A percentile compares a stretch with the other conserved stretches of the same genome.
Conservation (phyloP, 2,797 vertebrate genomes). For the Mycteria americana region DNA sequence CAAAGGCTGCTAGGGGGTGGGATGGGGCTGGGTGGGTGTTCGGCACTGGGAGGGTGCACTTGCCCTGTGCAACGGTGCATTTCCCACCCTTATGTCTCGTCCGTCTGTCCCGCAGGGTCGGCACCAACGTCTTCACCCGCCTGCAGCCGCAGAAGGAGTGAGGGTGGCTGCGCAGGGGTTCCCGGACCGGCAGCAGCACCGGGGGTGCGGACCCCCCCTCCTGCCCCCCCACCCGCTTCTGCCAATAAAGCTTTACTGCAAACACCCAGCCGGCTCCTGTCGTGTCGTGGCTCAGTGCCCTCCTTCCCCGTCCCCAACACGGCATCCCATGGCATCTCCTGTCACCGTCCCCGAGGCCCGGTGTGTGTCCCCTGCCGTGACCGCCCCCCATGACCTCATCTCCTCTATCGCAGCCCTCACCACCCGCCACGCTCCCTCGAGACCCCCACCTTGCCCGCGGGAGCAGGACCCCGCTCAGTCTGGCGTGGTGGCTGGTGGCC, state of each 20-base stretch:
- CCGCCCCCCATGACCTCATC: fast-evolving
- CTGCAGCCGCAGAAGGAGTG: fast-evolving
- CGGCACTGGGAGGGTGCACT: fast-evolving
- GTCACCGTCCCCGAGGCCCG: fast-evolving
- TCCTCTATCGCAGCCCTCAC: background rate
- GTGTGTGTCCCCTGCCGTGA: background rate
- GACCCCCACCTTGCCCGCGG: fast-evolving
- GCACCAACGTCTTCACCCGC: background rate
- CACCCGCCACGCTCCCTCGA: fast-evolving
- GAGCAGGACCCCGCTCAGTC: background rate
- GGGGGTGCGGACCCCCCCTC: fast-evolving
- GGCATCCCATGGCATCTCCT: fast-evolving
- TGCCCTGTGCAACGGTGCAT: fast-evolving
- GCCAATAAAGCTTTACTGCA: background rate
- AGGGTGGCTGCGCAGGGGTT: fast-evolving
- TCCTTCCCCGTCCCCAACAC: fast-evolving
- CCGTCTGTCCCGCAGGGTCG: fast-evolving
- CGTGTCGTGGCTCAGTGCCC: fast-evolving
- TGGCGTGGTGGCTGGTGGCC: no score
- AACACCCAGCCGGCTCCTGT: background rate
- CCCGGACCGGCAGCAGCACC: fast-evolving
- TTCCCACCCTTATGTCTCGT: background rate
- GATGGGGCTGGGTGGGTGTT: fast-evolving
- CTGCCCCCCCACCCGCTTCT: background rate
- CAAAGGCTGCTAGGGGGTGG: background rate